Percentiles rank a stretch among this genome's conserved stretches.
These are phyloP conservation scores for Otolemur crassicaudatus DNA, from an alignment of 2,797 vertebrate genomes.

Conservation along the genomic window DNA sequence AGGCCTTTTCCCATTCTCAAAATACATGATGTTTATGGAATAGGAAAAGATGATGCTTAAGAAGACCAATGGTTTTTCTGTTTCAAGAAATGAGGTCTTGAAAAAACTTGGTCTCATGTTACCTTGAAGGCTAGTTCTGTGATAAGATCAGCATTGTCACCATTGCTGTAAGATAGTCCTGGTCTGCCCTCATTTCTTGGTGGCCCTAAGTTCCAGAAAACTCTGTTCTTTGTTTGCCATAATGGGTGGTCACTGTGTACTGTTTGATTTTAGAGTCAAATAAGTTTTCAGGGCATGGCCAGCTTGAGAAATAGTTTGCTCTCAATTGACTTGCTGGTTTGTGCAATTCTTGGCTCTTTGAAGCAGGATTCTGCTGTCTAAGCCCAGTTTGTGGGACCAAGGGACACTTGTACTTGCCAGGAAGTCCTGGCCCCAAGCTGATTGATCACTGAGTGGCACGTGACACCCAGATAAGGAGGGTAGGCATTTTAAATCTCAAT, in stretches of 20 bases:
- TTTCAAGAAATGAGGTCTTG: constrained; percentile 27
- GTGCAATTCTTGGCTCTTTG: constrained; percentile 7
- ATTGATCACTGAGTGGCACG: neutral
- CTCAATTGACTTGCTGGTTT: constrained; percentile 46
- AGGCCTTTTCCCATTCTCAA: neutral
- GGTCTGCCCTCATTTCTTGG: constrained; percentile 30
- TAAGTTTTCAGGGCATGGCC: constrained; percentile 36
- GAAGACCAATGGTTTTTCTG: neutral
- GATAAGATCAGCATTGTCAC: neutral
- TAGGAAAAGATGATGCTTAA: neutral
- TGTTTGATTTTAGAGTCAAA: neutral
- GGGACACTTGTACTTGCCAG: neutral
- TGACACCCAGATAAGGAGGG: neutral
- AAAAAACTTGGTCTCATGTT: neutral
- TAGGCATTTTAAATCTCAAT: neutral
- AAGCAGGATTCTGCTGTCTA: constrained; percentile 49
- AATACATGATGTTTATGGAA: neutral
- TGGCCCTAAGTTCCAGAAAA: constrained; percentile 7
- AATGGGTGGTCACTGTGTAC: constrained; percentile 23
- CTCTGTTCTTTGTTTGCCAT: constrained; percentile 30
- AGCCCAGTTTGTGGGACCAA: neutral
- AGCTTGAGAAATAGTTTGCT: constrained; percentile 47
- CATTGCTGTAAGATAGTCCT: neutral
- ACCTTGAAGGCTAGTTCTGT: neutral
- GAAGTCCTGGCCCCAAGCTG: neutral